Evolutionary conservation across 2,797 vertebrate species (phyloP).

Genomic region (Thamnophis elegans): DNA sequence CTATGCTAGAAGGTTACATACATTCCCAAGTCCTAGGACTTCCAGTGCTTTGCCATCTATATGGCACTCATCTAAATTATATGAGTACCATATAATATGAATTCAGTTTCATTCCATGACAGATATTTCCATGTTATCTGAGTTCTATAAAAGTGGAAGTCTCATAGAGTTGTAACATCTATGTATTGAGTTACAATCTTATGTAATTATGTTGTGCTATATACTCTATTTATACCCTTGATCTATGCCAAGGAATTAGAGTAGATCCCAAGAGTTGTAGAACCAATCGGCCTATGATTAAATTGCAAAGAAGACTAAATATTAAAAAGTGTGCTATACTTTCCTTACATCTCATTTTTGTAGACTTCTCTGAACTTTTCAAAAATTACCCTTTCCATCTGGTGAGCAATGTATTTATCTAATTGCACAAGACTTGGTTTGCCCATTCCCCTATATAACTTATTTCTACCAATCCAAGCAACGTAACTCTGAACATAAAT

Average conservation of each 20-base stretch:
- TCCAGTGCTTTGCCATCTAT: neutral
- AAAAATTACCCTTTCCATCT: neutral
- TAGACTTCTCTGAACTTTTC: neutral
- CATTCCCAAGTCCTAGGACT: neutral
- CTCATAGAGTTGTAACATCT: neutral
- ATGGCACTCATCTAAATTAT: neutral
- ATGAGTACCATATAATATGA: neutral
- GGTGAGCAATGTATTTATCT: constrained; percentile 7
- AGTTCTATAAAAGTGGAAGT: neutral
- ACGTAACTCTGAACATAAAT: neutral
- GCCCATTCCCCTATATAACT: neutral
- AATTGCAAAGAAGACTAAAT: neutral
- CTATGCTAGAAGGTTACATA: neutral
- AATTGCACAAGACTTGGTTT: neutral
- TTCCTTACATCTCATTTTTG: constrained; percentile 2
- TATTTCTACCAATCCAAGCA: neutral
- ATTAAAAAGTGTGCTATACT: constrained; percentile 7
- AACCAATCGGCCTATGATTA: neutral
- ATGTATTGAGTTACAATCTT: neutral
- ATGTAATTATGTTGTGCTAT: neutral
- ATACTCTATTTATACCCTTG: neutral
- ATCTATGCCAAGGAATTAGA: neutral
- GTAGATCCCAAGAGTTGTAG: neutral
- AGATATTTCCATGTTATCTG: neutral
- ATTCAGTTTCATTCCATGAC: neutral